A percentile compares a stretch with the other conserved stretches of the same genome.
phyloP scores from a whole-genome alignment of 2,888 invertebrate species.

The Athripsodes cinereus region DNA sequence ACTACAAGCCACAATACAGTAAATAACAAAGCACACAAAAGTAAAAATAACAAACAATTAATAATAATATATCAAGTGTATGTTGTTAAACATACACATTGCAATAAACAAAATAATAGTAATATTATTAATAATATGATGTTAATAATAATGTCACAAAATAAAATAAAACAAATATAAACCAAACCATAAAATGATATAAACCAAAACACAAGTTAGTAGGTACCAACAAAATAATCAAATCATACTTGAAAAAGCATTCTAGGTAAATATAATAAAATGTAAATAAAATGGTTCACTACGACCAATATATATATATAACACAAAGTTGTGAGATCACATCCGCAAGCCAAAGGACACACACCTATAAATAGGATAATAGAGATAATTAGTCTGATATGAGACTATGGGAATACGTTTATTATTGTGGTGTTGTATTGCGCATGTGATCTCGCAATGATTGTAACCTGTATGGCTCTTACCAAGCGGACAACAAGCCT shows the following conservation, averaged over 20 bases:
- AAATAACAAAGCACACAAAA: not conserved
- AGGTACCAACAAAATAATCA: not conserved
- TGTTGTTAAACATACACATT: too few relatives aligned
- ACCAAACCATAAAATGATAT: not conserved
- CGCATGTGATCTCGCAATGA: not conserved
- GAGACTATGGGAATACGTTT: too few relatives aligned
- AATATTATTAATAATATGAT: not conserved
- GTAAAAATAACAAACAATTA: too few relatives aligned
- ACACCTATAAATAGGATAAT: too few relatives aligned
- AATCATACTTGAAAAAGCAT: not conserved
- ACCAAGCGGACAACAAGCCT: constrained; percentile 85
- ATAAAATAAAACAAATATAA: not conserved
- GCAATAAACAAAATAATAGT: not conserved
- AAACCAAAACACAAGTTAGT: not conserved
- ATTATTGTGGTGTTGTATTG: too few relatives aligned
- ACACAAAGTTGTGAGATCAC: not conserved
- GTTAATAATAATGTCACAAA: not conserved
- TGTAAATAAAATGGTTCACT: not conserved
- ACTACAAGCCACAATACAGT: not conserved
- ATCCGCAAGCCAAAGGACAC: not conserved
- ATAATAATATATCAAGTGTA: too few relatives aligned
- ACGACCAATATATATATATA: not conserved
- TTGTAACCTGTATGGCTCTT: constrained; percentile 40
- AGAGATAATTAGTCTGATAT: too few relatives aligned
- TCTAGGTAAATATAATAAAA: not conserved